Conservation (phyloP, 30 jellyfish, hydroid and myxozoan species). For the Pelagia noctiluca region DNA sequence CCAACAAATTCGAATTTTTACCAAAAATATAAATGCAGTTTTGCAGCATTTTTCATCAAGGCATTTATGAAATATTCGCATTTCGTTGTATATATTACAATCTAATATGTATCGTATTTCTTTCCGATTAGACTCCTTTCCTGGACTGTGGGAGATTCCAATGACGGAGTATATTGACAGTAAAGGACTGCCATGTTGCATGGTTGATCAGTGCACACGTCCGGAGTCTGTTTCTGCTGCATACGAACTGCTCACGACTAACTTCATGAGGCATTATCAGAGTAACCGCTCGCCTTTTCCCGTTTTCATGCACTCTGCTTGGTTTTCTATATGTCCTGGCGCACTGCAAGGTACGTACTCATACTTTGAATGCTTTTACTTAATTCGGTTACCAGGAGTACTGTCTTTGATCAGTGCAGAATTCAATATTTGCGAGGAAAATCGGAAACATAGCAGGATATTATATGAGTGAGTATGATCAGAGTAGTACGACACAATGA, state of each 20-base stretch:
- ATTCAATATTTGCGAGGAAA: neutral
- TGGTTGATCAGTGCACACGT: constrained; percentile 68
- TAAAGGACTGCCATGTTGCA: constrained; percentile 46
- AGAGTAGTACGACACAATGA: neutral
- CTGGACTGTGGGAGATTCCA: constrained; percentile 94
- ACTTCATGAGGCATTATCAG: constrained; percentile 61
- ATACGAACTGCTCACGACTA: constrained; percentile 60
- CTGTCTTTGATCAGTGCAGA: neutral
- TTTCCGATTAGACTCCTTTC: constrained; percentile 71
- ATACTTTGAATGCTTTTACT: neutral
- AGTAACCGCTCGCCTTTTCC: constrained; percentile 78
- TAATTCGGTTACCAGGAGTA: neutral
- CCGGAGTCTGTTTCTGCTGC: constrained; percentile 41
- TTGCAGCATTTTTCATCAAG: too few species aligned
- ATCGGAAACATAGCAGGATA: neutral
- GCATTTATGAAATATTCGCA: too few species aligned
- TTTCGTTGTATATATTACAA: too few species aligned
- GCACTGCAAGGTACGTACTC: constrained; percentile 41
- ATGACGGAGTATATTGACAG: constrained; percentile 65
- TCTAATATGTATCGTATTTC: too few species aligned
- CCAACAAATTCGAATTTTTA: too few species aligned
- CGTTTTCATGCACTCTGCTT: constrained; percentile 67
- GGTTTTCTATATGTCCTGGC: constrained; percentile 24
- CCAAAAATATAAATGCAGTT: too few species aligned
- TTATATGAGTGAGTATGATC: neutral